These are phyloP conservation scores for Antheraea yamamai DNA, from an alignment of 2,888 invertebrate genomes.

Conservation along the genomic window DNA sequence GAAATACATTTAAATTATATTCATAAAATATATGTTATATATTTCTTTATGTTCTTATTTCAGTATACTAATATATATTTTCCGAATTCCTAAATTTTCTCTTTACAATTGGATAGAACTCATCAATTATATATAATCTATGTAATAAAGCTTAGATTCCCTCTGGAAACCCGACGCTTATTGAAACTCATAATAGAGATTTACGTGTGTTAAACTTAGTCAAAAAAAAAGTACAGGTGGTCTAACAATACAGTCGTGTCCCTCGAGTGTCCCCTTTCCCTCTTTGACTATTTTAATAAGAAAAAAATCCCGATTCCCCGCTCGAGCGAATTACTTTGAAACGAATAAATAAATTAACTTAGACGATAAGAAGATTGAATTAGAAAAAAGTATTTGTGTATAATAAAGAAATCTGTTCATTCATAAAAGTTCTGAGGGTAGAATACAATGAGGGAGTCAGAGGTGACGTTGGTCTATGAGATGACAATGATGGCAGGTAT, in stretches of 20 bases:
- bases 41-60: too few relatives aligned
- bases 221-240: slow-evolving; percentile 69
- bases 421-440: slow-evolving; percentile 73
- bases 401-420: slow-evolving; percentile 74
- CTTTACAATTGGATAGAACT: neutral
- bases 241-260: slow-evolving; percentile 64
- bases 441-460: slow-evolving; percentile 64
- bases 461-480: slow-evolving; percentile 50
- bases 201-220: slow-evolving; percentile 66
- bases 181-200: slow-evolving; percentile 73
- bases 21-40: too few relatives aligned
- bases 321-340: slow-evolving; percentile 71
- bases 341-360: slow-evolving; percentile 75
- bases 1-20: neutral
- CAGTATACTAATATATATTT: too few relatives aligned
- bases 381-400: slow-evolving; percentile 72
- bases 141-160: slow-evolving; percentile 52
- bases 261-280: slow-evolving; percentile 56
- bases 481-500: slow-evolving; percentile 72
- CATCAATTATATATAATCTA: slow-evolving; percentile 44
- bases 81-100: neutral
- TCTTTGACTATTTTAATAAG: slow-evolving; percentile 78
- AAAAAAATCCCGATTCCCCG: slow-evolving; percentile 63
- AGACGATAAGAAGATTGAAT: slow-evolving; percentile 73
- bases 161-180: slow-evolving; percentile 70